Conservation (phyloP, 2,797 vertebrate species). For the Allobates femoralis region DNA sequence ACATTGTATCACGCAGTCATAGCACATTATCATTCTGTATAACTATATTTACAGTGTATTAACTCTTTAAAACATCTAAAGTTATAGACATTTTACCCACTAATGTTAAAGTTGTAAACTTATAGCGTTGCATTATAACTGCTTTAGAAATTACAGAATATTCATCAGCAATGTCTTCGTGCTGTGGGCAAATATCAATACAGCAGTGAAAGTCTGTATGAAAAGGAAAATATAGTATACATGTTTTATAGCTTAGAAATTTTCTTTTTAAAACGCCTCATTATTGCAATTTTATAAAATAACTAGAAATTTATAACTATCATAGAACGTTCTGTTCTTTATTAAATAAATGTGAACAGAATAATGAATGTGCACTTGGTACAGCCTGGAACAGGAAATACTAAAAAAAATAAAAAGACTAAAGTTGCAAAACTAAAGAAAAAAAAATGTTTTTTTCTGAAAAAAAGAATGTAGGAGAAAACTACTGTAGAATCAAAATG, state of each 20-base stretch:
- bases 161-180: background rate
- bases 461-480: background rate
- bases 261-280: background rate
- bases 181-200: background rate
- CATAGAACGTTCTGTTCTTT: background rate
- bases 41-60: background rate
- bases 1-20: too few species aligned
- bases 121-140: background rate
- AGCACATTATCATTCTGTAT: background rate
- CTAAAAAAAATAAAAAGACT: background rate
- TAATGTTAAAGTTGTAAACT: background rate
- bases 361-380: background rate
- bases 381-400: background rate
- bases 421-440: background rate
- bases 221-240: background rate
- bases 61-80: too few species aligned
- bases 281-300: conserved; percentile 37
- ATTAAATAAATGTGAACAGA: background rate
- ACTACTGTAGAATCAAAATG: background rate
- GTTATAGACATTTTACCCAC: too few species aligned
- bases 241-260: background rate
- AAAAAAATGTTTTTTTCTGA: background rate
- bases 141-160: background rate
- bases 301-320: background rate
- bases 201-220: background rate